These are phyloP conservation scores for Enteromius radiatus DNA, from an alignment of 2,797 vertebrate species.

Conservation along the genomic window DNA sequence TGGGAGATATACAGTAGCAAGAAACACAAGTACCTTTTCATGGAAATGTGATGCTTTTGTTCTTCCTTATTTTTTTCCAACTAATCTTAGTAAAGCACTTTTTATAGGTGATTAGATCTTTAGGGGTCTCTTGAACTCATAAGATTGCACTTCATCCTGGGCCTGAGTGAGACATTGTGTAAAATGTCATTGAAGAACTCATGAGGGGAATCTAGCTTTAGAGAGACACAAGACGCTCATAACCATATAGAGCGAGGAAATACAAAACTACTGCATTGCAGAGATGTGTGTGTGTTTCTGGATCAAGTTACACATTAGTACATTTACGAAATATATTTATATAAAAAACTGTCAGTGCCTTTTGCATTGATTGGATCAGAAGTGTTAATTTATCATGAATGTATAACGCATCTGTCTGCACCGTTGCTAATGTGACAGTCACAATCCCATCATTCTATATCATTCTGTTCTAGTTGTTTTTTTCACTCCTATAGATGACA, in stretches of 20 bases:
- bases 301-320: not conserved
- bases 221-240: not conserved
- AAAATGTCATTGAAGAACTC: not conserved
- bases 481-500: constrained; percentile 25
- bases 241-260: not conserved
- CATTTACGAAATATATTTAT: constrained; percentile 1
- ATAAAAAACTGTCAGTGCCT: not conserved
- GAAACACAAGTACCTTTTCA: not conserved
- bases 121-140: constrained; percentile 17
- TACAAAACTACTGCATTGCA: not conserved
- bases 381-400: not conserved
- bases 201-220: constrained; percentile 9
- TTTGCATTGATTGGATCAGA: not conserved
- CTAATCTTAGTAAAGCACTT: not conserved
- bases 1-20: not conserved
- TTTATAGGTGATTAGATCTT: not conserved
- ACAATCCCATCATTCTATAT: constrained; percentile 24
- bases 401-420: not conserved
- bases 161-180: not conserved
- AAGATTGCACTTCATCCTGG: not conserved
- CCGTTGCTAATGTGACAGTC: constrained; percentile 18
- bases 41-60: not conserved
- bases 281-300: not conserved
- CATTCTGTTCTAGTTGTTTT: not conserved
- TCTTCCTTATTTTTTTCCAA: not conserved